Evolutionary conservation across 2,888 invertebrate genomes (phyloP).

Genomic region (Parochlus steinenii): DNA sequence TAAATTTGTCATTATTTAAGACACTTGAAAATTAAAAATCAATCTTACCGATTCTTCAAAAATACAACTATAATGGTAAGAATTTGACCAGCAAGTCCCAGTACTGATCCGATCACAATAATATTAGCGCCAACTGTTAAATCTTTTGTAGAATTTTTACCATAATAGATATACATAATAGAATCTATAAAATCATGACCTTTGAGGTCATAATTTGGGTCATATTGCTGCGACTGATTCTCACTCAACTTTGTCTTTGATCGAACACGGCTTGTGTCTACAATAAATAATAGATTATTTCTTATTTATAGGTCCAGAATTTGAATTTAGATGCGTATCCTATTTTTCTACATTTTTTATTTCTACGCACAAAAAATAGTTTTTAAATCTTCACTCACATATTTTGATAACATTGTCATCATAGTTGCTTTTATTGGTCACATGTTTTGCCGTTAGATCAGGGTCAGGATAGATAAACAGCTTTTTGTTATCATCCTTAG

Average conservation of each 20-base stretch:
- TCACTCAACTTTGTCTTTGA: conserved; percentile 6
- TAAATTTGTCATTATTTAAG: conserved; percentile 16
- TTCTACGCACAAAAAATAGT: no score
- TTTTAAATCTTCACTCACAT: no score
- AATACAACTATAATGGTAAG: conserved; percentile 29
- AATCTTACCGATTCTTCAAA: conserved; percentile 15
- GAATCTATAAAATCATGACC: conserved; percentile 57
- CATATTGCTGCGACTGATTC: neutral
- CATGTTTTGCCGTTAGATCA: conserved; percentile 10
- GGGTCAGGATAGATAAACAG: conserved; percentile 17
- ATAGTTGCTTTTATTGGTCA: conserved; percentile 8
- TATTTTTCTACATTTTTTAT: no score
- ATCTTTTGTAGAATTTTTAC: conserved; percentile 33
- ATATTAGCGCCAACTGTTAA: conserved; percentile 35
- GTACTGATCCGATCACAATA: conserved; percentile 33
- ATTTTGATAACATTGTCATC: conserved; percentile 9
- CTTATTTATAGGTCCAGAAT: no score
- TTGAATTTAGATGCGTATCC: no score
- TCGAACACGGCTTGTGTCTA: conserved; percentile 8
- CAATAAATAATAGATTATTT: no score
- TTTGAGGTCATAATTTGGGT: conserved; percentile 32
- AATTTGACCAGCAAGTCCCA: conserved; percentile 34
- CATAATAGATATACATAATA: conserved; percentile 54
- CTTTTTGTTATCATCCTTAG: conserved; percentile 2
- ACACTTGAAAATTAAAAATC: neutral